Base-by-base conservation (phyloP, 30 jellyfish, hydroid and myxozoan species). In the Clytia hemisphaerica region DNA sequence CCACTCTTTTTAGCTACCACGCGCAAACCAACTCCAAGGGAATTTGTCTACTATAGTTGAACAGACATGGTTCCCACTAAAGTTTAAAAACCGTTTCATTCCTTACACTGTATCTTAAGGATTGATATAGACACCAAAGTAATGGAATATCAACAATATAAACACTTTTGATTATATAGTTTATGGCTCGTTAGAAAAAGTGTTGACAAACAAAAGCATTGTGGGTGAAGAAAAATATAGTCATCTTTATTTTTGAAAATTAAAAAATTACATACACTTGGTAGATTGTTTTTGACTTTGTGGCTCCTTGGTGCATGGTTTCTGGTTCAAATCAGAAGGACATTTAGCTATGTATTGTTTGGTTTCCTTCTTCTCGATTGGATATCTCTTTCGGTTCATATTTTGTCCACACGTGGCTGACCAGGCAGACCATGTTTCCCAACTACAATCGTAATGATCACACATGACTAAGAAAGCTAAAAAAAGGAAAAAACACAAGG, bases 401-500 rank as follows among this genome's bases (percentile, higher is more conserved):
- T 57, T 57, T 25, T 28, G 25, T 57, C 70, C 70, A 57, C 70
- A 57, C 12, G 70, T 57, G 27, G 70, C 70, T 21, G 44, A 21
- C 15, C 19, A 25, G 14, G 15, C 25, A 21, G 70, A 7, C 70
- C 70, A 57, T 28, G 25, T 30, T 21, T 44, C 70, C 70, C 70
- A 57, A n/a, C 30, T 57, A 30, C 70, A 57, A 22, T n/a, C 33
- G 16, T 57, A 57, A 21, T 57, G 30, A n/a, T 25, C 30, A 30
- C 70, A 57, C 33, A n/a, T 57, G 4, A 57, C 70, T n/a, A 57
- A 21, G 14, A 7, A 28, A 26, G 70, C 70, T 57, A 0, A 10
- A 57, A 21, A 7, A 57, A n/a, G 30, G 30, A 57, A 10, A 57
- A 57, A 12, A 42, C 15, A 57, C 5, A 57, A 22, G 25, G 16